Evolutionary conservation across 2,113 vertebrate species (phyloP), one percentile per base, ranked within the genome.

Genomic region (Oncorhynchus nerka): DNA sequence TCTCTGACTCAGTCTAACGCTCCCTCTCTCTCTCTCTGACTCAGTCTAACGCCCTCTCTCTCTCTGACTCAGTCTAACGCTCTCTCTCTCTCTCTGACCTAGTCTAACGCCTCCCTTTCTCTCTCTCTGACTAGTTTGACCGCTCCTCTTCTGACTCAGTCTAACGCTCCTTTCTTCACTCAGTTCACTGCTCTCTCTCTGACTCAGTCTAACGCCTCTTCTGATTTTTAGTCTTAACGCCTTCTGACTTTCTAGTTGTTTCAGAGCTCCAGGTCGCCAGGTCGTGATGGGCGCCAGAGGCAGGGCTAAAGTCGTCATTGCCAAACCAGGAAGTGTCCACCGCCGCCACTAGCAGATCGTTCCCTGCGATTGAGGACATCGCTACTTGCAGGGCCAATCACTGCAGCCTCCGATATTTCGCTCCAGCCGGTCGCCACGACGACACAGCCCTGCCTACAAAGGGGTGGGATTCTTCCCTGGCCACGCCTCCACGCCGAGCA

Each of bases 371-470:
- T 0, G 88, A 69, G 90, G 94, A 55, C 90, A 93, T 72, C 88
- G 91, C 1, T 95, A 92, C 91, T 97, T 96, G 96, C 94, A 94
- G 61, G 88, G 86, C 78, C 94, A 95, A 51, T 59, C 4, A 16
- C 65, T 85, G 13, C 89, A 85, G 68, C 70, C 0, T 39, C 66
- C 0, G 49, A 68, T 28, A 87, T n/a, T 76, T 2, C 90, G 91
- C 3, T 93, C 88, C 0, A 76, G 92, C 1, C 89, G 90, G 11
- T 93, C 90, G 0, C 90, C 91, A 1, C 80, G 73, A 4, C 89
- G 90, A 49, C 89, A 83, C 84, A 89, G 76, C 76, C 82, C 82
- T 0, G 11, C 75, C 34, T 74, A 73, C 77, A 82, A 61, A 64
- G 87, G 84, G 28, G 51, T 26, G 5, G 78, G 72, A 32, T 68